phyloP scores from a whole-genome alignment of 2,797 vertebrate species.

The Neosilurus mollespiculum region DNA sequence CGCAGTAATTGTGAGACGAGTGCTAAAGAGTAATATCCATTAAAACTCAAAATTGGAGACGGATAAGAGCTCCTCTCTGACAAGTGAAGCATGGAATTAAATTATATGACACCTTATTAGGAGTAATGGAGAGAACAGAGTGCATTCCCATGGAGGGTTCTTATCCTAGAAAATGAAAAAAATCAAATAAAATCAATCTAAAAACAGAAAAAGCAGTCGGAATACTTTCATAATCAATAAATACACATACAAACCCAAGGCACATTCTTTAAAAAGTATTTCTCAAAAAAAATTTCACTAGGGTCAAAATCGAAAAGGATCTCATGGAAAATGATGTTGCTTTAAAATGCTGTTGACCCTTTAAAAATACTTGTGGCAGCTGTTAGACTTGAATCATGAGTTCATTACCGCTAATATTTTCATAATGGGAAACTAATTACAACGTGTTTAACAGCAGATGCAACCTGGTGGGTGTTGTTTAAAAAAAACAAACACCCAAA shows the following conservation, averaged over 20 bases:
- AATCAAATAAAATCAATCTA: constrained; percentile 69
- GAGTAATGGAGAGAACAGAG: constrained; percentile 74
- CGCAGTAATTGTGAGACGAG: constrained; percentile 79
- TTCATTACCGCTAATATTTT: constrained; percentile 78
- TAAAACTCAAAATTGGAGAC: constrained; percentile 80
- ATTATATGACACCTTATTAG: constrained; percentile 84
- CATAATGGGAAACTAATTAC: constrained; percentile 82
- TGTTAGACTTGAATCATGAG: constrained; percentile 78
- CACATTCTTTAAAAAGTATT: neutral
- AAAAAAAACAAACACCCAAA: constrained; percentile 72
- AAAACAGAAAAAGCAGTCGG: constrained; percentile 42
- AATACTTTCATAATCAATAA: constrained; percentile 26
- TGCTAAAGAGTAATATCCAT: constrained; percentile 82
- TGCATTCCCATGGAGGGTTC: constrained; percentile 63
- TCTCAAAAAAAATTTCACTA: neutral
- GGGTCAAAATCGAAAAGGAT: neutral
- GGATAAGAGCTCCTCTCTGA: constrained; percentile 76
- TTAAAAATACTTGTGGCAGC: constrained; percentile 70
- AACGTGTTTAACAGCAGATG: constrained; percentile 75
- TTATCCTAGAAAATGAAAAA: constrained; percentile 64
- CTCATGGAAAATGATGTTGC: constrained; percentile 1
- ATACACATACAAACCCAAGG: neutral
- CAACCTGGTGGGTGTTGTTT: constrained; percentile 68
- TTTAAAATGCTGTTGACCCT: constrained; percentile 13
- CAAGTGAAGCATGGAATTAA: constrained; percentile 84